phyloP scores from a whole-genome alignment of 2,113 vertebrate genomes.

The Naja naja region DNA sequence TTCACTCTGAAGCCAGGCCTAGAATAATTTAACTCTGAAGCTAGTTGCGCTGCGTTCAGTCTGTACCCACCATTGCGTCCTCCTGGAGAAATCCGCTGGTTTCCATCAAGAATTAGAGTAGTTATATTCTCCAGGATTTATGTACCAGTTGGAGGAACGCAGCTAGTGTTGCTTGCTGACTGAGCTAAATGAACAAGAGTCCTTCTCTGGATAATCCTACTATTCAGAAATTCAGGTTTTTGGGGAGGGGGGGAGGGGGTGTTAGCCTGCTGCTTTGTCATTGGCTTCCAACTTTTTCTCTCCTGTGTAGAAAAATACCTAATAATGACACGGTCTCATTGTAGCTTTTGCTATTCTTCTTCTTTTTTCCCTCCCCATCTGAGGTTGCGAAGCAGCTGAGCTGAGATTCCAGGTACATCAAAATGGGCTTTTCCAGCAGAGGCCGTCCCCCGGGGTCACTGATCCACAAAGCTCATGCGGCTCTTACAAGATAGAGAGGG shows the following conservation, averaged over 20 bases:
- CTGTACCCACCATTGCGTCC: background rate
- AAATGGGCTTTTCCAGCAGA: background rate
- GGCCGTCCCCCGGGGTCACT: background rate
- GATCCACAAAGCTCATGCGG: background rate
- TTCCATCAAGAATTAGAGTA: background rate
- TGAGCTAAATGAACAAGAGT: background rate
- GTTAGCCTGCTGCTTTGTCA: background rate
- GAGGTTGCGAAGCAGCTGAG: no score
- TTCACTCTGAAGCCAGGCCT: background rate
- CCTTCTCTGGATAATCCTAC: background rate
- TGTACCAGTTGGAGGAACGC: background rate
- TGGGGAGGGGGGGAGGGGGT: no score
- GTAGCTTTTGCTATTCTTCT: background rate
- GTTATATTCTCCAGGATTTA: background rate
- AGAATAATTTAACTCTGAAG: background rate
- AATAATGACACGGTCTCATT: no score
- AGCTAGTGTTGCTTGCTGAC: background rate
- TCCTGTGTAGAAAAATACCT: background rate
- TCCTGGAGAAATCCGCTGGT: background rate
- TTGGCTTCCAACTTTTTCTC: no score
- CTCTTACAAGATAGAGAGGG: background rate
- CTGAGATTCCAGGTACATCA: background rate
- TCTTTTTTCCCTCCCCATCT: accelerated
- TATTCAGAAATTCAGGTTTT: background rate
- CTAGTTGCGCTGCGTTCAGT: background rate